Conservation (phyloP, 2,888 invertebrate species). For the Synanthedon formicaeformis region DNA sequence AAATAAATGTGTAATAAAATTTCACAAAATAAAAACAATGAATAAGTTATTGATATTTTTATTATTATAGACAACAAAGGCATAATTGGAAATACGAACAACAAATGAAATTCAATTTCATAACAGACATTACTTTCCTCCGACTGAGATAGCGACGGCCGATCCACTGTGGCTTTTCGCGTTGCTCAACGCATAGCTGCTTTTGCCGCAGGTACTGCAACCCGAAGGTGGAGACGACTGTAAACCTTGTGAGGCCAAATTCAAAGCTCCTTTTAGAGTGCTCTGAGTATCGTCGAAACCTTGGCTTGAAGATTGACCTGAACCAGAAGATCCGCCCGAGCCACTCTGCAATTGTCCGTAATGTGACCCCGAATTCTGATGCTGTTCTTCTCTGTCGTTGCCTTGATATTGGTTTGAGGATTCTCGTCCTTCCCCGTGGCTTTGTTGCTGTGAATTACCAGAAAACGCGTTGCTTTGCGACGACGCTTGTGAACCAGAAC, state of each 20-base stretch:
- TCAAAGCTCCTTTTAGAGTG: slow-evolving; percentile 36
- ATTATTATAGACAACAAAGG: slow-evolving; percentile 2
- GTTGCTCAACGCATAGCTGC: slow-evolving; percentile 50
- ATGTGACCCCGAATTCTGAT: neutral
- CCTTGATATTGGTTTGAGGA: neutral
- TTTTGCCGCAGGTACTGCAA: slow-evolving; percentile 47
- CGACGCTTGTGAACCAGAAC: neutral
- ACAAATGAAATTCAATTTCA: slow-evolving; percentile 1
- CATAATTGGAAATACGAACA: slow-evolving; percentile 5
- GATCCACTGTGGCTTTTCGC: slow-evolving; percentile 50
- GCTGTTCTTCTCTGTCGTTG: neutral
- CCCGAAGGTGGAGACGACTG: slow-evolving; percentile 24
- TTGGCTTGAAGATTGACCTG: slow-evolving; percentile 5
- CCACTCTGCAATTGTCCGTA: slow-evolving; percentile 11
- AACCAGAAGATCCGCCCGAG: slow-evolving; percentile 8
- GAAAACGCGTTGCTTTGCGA: slow-evolving; percentile 1
- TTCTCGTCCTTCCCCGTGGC: neutral
- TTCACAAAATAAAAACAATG: too few relatives aligned
- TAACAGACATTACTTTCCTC: slow-evolving; percentile 27
- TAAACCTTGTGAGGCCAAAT: slow-evolving; percentile 40
- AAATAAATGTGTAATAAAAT: too few relatives aligned
- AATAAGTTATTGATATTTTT: too few relatives aligned
- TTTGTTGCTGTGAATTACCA: slow-evolving; percentile 9
- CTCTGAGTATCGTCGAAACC: slow-evolving; percentile 15
- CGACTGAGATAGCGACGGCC: slow-evolving; percentile 52